Evolutionary conservation across 2,113 vertebrate genomes (phyloP), one percentile per base, ranked within the genome.

Genomic region (Peromyscus californicus): DNA sequence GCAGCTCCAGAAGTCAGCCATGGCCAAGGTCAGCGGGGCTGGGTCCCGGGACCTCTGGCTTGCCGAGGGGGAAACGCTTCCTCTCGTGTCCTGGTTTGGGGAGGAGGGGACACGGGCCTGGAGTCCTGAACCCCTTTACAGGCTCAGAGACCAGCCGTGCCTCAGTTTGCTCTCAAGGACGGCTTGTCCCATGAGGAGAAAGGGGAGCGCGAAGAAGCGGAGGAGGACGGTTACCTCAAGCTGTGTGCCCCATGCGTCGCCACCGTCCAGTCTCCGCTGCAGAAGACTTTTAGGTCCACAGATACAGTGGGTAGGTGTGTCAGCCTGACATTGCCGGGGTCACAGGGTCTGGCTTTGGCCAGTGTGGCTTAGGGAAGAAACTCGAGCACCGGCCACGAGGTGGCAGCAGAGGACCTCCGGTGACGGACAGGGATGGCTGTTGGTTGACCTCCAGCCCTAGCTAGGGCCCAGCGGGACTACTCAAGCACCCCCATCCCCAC

Each of bases 321-420:
- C 6, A 3, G 13, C 3, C 15, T 31, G 9, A 1, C 5, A 4
- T 7, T 1, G 2, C 76, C 22, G 24, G 1, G 1, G 10, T 12
- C 16, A 6, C 7, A 57, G 9, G 48, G 29, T 63, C 70, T 11
- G 26, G 0, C 29, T 39, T 9, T 1, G 51, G 17, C 29, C 12
- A 0, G 10, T 0, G 10, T 0, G 4, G 63, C 83, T 61, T 26
- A 22, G 7, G 19, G 31, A 15, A 88, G 95, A 26, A 5, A 89
- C 65, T 3, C 45, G 39, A 54, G 10, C 31, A 82, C 1, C 4
- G 0, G 88, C 97, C 99, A 98, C 95, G 93, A 98, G 99, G 74
- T 98, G 98, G 97, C 69, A 97, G 36, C 96, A 57, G 97, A 96
- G 5, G 97, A 97, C 98, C 94, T 94, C 89, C 93, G 87, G 97